Conservation (phyloP, 1,140 invertebrate genomes). For the Stegodyphus dumicola region DNA sequence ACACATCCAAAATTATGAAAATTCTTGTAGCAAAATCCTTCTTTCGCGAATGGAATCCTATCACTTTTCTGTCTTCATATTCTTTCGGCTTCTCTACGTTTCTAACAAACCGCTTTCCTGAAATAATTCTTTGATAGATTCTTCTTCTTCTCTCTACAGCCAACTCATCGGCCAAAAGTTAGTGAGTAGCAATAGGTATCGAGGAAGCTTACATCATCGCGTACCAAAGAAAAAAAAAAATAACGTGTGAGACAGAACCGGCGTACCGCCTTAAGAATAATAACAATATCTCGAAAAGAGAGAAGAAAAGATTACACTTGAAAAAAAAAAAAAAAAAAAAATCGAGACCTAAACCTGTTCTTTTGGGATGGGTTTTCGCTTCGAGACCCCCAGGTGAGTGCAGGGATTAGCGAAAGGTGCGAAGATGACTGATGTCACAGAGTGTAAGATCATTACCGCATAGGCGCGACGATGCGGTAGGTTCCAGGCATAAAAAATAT, state of each 20-base stretch:
- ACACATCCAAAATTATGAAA: too few species aligned
- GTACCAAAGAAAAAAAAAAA: background rate
- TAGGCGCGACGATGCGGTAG: conserved; percentile 55
- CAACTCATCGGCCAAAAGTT: too few species aligned
- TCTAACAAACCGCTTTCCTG: too few species aligned
- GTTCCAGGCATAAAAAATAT: conserved; percentile 35
- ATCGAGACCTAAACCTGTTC: conserved; percentile 25
- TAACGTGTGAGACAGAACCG: background rate
- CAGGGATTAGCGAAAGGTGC: conserved; percentile 21
- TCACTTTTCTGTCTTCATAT: too few species aligned
- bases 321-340: conserved; percentile 6
- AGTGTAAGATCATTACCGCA: conserved; percentile 47
- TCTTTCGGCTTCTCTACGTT: too few species aligned
- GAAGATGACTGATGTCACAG: conserved; percentile 48
- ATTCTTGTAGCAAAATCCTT: too few species aligned
- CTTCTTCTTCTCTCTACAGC: too few species aligned
- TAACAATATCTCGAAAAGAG: background rate
- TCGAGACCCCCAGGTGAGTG: conserved; percentile 17
- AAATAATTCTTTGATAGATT: too few species aligned
- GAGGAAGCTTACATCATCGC: background rate
- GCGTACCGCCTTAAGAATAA: background rate
- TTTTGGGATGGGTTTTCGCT: conserved; percentile 1
- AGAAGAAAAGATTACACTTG: conserved; percentile 21
- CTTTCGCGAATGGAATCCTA: too few species aligned
- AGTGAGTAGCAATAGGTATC: too few species aligned